Conservation (phyloP, 2,888 invertebrate genomes). For the Scaptomyza polygonia region DNA sequence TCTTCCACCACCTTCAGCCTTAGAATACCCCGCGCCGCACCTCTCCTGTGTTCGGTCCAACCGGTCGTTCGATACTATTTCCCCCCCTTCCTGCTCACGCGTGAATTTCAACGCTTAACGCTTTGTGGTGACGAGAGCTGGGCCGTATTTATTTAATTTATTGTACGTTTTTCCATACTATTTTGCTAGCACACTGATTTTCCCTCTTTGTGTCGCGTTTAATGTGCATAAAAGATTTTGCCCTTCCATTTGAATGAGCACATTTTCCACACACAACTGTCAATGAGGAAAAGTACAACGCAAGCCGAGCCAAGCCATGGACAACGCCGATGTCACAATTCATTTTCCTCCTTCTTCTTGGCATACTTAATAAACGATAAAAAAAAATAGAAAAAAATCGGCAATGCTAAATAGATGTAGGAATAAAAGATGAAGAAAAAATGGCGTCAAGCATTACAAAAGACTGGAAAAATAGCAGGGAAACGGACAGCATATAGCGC, state of each 20-base stretch:
- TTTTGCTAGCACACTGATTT: slow-evolving; percentile 74
- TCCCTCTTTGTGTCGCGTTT: slow-evolving; percentile 73
- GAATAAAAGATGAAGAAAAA: slow-evolving; percentile 23
- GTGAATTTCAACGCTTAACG: slow-evolving; percentile 75
- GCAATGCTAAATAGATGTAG: slow-evolving; percentile 43
- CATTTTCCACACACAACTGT: slow-evolving; percentile 81
- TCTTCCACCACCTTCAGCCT: no score
- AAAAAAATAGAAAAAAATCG: slow-evolving; percentile 45
- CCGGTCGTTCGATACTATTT: slow-evolving; percentile 12
- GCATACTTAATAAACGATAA: slow-evolving; percentile 64
- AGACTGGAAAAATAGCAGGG: not conserved
- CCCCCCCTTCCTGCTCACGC: slow-evolving; percentile 50
- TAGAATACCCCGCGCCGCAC: no score
- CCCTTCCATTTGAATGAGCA: slow-evolving; percentile 75
- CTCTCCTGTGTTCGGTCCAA: not conserved
- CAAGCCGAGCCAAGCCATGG: slow-evolving; percentile 46
- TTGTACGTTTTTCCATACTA: slow-evolving; percentile 70
- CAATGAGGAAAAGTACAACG: slow-evolving; percentile 58
- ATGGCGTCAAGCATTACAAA: slow-evolving; percentile 32
- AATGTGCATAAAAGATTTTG: slow-evolving; percentile 81
- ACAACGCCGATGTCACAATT: slow-evolving; percentile 61
- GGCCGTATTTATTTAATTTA: slow-evolving; percentile 76
- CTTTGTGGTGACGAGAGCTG: slow-evolving; percentile 65
- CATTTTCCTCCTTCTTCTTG: slow-evolving; percentile 50
- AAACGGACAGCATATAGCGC: slow-evolving; percentile 15